Conservation (phyloP, 2,888 invertebrate genomes). For the Drosophila basisetae region DNA sequence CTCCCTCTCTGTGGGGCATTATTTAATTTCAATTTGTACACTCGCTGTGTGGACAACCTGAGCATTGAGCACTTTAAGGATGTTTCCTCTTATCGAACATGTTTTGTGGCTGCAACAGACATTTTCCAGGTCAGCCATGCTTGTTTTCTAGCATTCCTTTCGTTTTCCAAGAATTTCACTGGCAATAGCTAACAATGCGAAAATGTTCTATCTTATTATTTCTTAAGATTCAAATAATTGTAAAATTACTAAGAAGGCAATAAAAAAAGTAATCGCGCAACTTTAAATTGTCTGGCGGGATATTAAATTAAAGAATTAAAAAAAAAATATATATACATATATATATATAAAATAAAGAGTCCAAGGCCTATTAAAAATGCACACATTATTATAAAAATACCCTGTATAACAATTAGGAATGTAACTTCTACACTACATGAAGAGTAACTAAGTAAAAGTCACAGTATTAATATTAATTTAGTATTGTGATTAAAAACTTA, state of each 20-base stretch:
- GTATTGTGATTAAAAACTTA: neutral
- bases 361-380: neutral
- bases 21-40: constrained; percentile 50
- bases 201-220: neutral
- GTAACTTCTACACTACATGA: neutral
- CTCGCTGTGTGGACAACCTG: constrained; percentile 6
- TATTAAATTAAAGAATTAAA: too few species aligned
- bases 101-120: constrained; percentile 39
- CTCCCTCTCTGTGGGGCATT: constrained; percentile 12
- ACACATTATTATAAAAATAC: neutral
- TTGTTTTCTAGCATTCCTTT: neutral
- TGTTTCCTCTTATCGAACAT: constrained; percentile 12
- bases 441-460: neutral
- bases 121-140: constrained; percentile 40
- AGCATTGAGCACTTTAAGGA: constrained; percentile 26
- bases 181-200: constrained; percentile 8
- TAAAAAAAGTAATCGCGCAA: neutral
- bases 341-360: neutral
- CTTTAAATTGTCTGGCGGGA: neutral
- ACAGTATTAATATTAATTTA: neutral
- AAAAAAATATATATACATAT: too few species aligned
- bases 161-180: constrained; percentile 22
- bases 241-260: neutral
- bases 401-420: neutral
- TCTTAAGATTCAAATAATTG: neutral